These are phyloP conservation scores for Eugnorisma glareosa DNA, from an alignment of 2,888 invertebrate genomes.

Conservation along the genomic window DNA sequence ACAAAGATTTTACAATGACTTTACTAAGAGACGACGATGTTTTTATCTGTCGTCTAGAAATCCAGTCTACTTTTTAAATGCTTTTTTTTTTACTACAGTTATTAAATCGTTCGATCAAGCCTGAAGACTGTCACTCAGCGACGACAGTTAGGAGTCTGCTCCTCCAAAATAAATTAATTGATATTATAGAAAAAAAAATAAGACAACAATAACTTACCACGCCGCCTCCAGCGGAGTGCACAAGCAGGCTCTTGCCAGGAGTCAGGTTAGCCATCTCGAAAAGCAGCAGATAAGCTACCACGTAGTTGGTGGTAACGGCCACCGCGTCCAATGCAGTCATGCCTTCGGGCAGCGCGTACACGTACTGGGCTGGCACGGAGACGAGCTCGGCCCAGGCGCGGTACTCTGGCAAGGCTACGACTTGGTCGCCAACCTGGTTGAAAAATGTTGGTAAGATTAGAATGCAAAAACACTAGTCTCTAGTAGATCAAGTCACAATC, in stretches of 20 bases:
- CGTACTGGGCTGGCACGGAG: slow-evolving; percentile 94
- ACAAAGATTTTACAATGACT: not conserved
- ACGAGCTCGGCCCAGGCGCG: slow-evolving; percentile 97
- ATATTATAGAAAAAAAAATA: not conserved
- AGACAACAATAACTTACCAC: slow-evolving; percentile 92
- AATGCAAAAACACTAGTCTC: not conserved
- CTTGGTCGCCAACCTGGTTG: slow-evolving; percentile 94
- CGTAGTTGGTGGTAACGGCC: slow-evolving; percentile 96
- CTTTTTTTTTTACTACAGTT: not conserved
- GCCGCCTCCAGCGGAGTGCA: slow-evolving; percentile 96
- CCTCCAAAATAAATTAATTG: not conserved
- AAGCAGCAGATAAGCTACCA: slow-evolving; percentile 95
- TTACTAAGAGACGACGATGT: not conserved
- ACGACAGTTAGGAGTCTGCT: not conserved
- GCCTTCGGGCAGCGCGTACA: slow-evolving; percentile 94
- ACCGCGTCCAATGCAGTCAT: slow-evolving; percentile 95
- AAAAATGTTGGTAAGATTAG: slow-evolving; percentile 26
- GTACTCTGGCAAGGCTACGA: slow-evolving; percentile 96
- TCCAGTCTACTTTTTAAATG: not conserved
- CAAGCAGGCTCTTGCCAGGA: slow-evolving; percentile 94
- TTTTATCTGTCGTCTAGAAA: not conserved
- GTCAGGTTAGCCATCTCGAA: slow-evolving; percentile 95
- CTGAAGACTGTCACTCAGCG: not conserved
- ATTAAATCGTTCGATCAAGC: not conserved
- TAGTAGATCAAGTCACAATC: too few species aligned